Conservation (phyloP, 2,888 invertebrate species). For the Nemotelus pantherinus region DNA sequence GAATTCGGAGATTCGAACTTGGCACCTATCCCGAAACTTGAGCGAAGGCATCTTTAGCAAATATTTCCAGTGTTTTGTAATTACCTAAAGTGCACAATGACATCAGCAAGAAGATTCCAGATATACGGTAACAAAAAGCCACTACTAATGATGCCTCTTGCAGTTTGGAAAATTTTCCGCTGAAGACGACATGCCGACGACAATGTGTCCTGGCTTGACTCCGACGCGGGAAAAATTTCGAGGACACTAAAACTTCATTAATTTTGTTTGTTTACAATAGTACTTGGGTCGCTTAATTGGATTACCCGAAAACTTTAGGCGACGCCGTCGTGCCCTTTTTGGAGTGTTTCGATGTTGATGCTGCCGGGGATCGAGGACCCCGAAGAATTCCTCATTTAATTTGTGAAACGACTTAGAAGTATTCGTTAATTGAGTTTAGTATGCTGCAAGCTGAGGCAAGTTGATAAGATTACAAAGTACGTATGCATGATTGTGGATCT, state of each 20-base stretch:
- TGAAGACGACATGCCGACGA: neutral
- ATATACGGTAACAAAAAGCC: neutral
- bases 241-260: constrained; percentile 43
- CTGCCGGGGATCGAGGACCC: neutral
- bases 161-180: constrained; percentile 21
- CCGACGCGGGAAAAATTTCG: constrained; percentile 14
- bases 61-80: constrained; percentile 42
- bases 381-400: constrained; percentile 29
- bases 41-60: constrained; percentile 30
- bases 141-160: constrained; percentile 11
- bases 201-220: neutral
- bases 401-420: constrained; percentile 39
- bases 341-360: neutral
- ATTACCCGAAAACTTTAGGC: constrained; percentile 40
- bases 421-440: constrained; percentile 42
- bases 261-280: constrained; percentile 43
- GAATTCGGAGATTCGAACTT: constrained; percentile 24
- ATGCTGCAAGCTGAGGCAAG: constrained; percentile 17
- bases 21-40: constrained; percentile 43
- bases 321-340: constrained; percentile 3
- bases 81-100: constrained; percentile 40
- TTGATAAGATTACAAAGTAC: neutral
- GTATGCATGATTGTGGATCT: too few relatives aligned
- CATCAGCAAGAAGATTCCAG: neutral
- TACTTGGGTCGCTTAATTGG: constrained; percentile 41